Evolutionary conservation across 35 echinoderm and acorn worm genomes (phyloP).

Genomic region (Nesometra sesokonis): DNA sequence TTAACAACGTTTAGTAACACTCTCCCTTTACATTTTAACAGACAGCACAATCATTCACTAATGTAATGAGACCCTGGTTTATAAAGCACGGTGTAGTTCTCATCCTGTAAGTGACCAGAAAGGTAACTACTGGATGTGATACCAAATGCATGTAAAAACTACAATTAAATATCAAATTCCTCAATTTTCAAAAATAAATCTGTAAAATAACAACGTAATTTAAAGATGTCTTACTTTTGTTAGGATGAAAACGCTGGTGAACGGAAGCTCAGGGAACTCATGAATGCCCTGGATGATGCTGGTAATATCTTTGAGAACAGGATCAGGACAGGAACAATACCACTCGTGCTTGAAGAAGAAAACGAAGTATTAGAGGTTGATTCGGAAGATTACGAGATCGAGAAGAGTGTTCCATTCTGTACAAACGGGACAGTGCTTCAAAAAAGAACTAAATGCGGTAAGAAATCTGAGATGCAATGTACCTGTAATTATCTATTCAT

Average conservation of each 20-base stretch:
- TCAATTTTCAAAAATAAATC: too few species aligned
- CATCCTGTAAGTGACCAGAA: too few species aligned
- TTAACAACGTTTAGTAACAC: too few species aligned
- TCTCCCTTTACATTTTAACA: too few species aligned
- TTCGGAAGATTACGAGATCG: neutral
- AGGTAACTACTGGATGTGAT: too few species aligned
- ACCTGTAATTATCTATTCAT: too few species aligned
- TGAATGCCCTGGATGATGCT: neutral
- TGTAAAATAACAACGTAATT: slow-evolving; percentile 1
- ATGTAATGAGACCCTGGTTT: too few species aligned
- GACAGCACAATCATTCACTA: too few species aligned
- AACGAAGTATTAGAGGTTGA: slow-evolving; percentile 1
- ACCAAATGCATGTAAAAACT: too few species aligned
- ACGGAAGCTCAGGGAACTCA: neutral
- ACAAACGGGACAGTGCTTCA: neutral
- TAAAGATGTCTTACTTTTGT: neutral
- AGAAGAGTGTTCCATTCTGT: neutral
- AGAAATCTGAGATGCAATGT: too few species aligned
- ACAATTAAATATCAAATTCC: too few species aligned
- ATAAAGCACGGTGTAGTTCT: too few species aligned
- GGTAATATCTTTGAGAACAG: neutral
- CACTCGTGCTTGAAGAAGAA: neutral
- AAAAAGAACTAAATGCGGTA: slow-evolving; percentile 2
- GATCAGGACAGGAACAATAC: neutral
- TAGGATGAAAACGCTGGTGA: slow-evolving; percentile 2